Conservation (phyloP, 2,888 invertebrate species). For the Periphyllus acericola region DNA sequence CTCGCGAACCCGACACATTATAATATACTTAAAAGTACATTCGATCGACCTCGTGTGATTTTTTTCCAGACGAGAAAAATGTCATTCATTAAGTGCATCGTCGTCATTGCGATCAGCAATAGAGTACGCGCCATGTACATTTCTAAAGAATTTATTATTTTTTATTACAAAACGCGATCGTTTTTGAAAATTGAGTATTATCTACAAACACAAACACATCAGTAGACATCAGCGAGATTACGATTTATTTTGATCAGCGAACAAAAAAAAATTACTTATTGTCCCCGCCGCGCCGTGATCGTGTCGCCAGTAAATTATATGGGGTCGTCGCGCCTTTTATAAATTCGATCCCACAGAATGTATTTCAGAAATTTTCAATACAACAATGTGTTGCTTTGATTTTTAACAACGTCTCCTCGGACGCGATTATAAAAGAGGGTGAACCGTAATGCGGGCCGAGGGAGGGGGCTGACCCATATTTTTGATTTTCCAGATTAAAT, state of each 20-base stretch:
- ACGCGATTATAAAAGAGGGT: not conserved
- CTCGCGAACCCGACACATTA: not conserved
- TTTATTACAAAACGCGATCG: not conserved
- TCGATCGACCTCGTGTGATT: not conserved
- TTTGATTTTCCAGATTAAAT: constrained; percentile 11
- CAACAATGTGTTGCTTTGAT: constrained; percentile 7
- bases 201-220: not conserved
- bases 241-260: not conserved
- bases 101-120: not conserved
- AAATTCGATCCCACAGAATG: not conserved
- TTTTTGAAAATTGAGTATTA: not conserved
- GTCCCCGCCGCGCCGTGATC: not conserved
- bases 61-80: not conserved
- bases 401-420: not conserved
- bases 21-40: not conserved
- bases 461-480: not conserved
- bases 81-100: not conserved
- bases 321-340: not conserved
- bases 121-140: not conserved
- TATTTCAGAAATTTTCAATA: not conserved
- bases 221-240: not conserved
- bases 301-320: not conserved
- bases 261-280: not conserved
- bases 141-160: not conserved
- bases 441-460: not conserved